Conservation (phyloP, 1,140 invertebrate genomes). For the Drosophila nannoptera region DNA sequence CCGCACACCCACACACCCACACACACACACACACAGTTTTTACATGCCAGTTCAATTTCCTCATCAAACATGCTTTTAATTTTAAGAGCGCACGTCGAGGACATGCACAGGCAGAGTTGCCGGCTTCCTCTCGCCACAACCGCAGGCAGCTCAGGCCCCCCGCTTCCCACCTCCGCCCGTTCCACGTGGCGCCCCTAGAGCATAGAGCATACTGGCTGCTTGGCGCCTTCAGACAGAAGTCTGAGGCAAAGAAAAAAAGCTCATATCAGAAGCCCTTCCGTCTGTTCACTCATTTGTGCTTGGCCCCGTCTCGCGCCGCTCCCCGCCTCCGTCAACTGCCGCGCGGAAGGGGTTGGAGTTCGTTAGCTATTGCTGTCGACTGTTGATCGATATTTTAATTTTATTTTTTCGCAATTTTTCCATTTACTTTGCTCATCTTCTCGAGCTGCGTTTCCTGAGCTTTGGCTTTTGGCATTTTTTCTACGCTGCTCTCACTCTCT, state of each 20-base stretch:
- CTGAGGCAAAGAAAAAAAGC: slow-evolving; percentile 29
- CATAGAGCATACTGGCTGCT: slow-evolving; percentile 15
- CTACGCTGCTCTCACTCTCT: slow-evolving; percentile 17
- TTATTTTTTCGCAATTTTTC: slow-evolving; percentile 62
- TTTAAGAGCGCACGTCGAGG: slow-evolving; percentile 62
- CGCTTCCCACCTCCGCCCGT: neutral
- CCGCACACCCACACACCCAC: slow-evolving; percentile 12
- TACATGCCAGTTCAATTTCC: slow-evolving; percentile 65
- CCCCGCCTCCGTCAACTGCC: neutral
- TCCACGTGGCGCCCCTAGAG: neutral
- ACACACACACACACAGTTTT: slow-evolving; percentile 8
- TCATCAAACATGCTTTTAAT: slow-evolving; percentile 67
- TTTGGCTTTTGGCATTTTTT: slow-evolving; percentile 48
- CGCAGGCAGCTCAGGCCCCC: neutral
- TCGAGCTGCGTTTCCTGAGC: slow-evolving; percentile 58
- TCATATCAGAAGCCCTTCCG: slow-evolving; percentile 54
- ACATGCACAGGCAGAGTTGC: slow-evolving; percentile 25
- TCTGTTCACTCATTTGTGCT: slow-evolving; percentile 50
- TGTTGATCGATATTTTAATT: slow-evolving; percentile 76
- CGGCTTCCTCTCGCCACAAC: neutral
- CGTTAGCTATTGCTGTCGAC: slow-evolving; percentile 61
- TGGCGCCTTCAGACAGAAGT: slow-evolving; percentile 28
- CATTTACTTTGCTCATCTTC: slow-evolving; percentile 10
- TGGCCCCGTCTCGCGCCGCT: neutral
- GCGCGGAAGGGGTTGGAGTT: slow-evolving; percentile 67